Conservation (phyloP, 2,888 invertebrate species). For the Beris chalybata region DNA sequence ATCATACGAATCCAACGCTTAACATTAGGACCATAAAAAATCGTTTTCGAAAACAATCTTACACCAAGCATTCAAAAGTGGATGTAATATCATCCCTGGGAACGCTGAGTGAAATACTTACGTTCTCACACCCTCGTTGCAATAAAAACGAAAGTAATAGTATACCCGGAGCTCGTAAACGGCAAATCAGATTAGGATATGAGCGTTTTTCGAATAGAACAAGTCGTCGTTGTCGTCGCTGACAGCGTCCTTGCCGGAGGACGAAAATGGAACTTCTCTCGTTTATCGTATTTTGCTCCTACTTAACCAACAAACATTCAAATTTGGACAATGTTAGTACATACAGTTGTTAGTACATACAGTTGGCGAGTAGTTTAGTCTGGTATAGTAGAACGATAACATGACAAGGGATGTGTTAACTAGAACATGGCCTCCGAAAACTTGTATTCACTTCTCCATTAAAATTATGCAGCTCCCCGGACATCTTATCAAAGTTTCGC, state of each 20-base stretch:
- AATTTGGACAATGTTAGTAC: conserved; percentile 3
- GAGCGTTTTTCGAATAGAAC: conserved; percentile 21
- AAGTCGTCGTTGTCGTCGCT: conserved; percentile 16
- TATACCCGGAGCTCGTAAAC: conserved; percentile 23
- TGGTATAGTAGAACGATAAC: too few species aligned
- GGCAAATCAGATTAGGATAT: conserved; percentile 31
- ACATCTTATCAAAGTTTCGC: conserved; percentile 4
- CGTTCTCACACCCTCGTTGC: conserved; percentile 13
- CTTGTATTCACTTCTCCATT: too few species aligned
- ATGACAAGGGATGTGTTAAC: too few species aligned
- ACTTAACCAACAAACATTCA: conserved; percentile 7
- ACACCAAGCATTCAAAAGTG: conserved; percentile 14
- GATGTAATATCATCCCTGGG: conserved; percentile 2
- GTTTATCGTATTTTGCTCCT: background rate
- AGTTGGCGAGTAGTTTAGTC: too few species aligned
- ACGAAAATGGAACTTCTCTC: background rate
- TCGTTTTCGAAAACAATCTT: conserved; percentile 22
- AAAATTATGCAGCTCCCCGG: background rate
- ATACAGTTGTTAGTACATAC: too few species aligned
- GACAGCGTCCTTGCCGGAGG: background rate
- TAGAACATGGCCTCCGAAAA: too few species aligned
- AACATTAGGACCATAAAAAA: conserved; percentile 17
- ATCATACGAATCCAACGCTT: conserved; percentile 13
- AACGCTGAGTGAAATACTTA: conserved; percentile 14
- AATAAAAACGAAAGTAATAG: conserved; percentile 32